Conservation (phyloP, 2,888 invertebrate genomes). For the Mechanitis messenoides region DNA sequence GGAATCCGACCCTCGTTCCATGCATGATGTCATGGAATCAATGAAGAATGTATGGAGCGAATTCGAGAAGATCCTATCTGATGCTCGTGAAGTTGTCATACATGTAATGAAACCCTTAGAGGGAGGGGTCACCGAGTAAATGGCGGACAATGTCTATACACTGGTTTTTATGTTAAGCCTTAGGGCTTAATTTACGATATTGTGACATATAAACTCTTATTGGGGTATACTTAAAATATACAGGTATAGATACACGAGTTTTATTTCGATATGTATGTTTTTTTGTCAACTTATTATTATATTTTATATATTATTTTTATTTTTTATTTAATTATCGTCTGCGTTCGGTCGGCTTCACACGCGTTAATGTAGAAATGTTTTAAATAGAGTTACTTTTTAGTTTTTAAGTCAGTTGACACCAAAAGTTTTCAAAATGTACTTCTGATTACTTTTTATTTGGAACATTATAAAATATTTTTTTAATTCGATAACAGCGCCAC, state of each 20-base stretch:
- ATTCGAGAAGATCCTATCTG: slow-evolving; percentile 51
- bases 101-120: slow-evolving; percentile 65
- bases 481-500: too few relatives aligned
- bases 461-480: too few relatives aligned
- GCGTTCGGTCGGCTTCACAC: too few relatives aligned
- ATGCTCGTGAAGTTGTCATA: slow-evolving; percentile 62
- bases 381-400: too few relatives aligned
- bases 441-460: too few relatives aligned
- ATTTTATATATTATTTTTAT: too few relatives aligned
- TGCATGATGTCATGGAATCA: slow-evolving; percentile 61
- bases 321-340: too few relatives aligned
- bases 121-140: slow-evolving; percentile 53
- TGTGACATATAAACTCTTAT: slow-evolving; percentile 2
- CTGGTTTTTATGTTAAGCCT: too few relatives aligned
- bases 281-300: not conserved
- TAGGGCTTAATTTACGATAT: slow-evolving; percentile 37
- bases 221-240: slow-evolving; percentile 9
- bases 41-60: slow-evolving; percentile 62
- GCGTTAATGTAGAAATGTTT: too few relatives aligned
- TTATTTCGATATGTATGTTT: not conserved
- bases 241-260: not conserved
- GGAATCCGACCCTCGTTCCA: slow-evolving; percentile 36
- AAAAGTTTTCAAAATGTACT: too few relatives aligned
- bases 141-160: slow-evolving; percentile 46
- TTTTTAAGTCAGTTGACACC: too few relatives aligned